These are phyloP conservation scores for Ephialtes manifestator DNA, from an alignment of 2,888 invertebrate species.

Conservation along the genomic window DNA sequence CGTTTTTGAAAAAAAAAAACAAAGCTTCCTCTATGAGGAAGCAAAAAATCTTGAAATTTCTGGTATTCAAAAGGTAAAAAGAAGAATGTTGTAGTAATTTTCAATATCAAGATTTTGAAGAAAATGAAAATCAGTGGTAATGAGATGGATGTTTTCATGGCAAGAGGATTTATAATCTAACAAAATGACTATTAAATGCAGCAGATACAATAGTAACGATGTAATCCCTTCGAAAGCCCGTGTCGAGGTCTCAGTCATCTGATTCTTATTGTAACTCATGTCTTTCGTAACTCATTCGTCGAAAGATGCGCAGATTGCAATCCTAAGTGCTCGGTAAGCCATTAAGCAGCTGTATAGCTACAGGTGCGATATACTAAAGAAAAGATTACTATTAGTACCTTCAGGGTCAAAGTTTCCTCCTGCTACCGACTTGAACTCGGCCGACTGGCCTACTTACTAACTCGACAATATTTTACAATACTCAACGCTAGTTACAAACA, in stretches of 20 bases:
- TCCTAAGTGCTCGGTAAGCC: not conserved
- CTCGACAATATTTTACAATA: slow-evolving; percentile 31
- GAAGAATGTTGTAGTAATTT: too few species aligned
- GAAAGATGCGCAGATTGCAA: slow-evolving; percentile 34
- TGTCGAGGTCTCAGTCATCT: slow-evolving; percentile 43
- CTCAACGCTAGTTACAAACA: not conserved
- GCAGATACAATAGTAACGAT: not conserved
- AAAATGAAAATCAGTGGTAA: too few species aligned
- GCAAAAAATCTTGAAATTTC: too few species aligned
- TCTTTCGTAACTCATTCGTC: slow-evolving; percentile 53
- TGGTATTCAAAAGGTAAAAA: too few species aligned
- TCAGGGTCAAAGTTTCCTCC: slow-evolving; percentile 39
- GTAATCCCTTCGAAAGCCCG: not conserved
- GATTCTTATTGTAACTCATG: slow-evolving; percentile 36
- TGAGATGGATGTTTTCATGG: too few species aligned
- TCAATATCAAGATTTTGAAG: too few species aligned
- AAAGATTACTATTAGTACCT: slow-evolving; percentile 24
- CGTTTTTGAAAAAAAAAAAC: too few species aligned
- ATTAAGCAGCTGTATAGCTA: not conserved
- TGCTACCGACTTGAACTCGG: slow-evolving; percentile 21
- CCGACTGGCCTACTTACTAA: slow-evolving; percentile 43
- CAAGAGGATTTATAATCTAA: too few species aligned
- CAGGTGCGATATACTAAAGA: not conserved
- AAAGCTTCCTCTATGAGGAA: too few species aligned
- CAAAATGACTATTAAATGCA: not conserved